These are phyloP conservation scores for Clytia hemisphaerica DNA, from an alignment of 30 jellyfish, hydroid and myxozoan genomes.

Conservation along the genomic window DNA sequence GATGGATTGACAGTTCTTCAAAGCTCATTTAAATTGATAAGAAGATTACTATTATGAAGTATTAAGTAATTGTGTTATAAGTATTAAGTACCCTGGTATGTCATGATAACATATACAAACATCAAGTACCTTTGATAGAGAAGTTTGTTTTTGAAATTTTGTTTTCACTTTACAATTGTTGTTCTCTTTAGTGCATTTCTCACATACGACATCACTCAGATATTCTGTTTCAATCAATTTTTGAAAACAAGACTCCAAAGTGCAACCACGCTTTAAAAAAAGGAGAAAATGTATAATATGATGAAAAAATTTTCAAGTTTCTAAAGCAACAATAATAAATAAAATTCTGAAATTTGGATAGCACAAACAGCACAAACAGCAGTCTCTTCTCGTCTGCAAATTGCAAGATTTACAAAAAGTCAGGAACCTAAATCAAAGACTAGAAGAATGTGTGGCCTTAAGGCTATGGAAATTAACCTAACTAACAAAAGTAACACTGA, in stretches of 20 bases:
- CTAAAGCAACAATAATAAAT: background rate
- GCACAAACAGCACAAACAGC: no score
- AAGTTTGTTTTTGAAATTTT: slow-evolving; percentile 44
- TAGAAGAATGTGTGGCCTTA: no score
- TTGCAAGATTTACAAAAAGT: no score
- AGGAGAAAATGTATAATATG: background rate
- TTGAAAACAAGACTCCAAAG: slow-evolving; percentile 42
- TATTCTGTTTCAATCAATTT: slow-evolving; percentile 47
- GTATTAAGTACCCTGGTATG: no score
- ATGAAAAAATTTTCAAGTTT: background rate
- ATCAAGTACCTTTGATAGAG: slow-evolving; percentile 55
- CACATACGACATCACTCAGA: slow-evolving; percentile 58
- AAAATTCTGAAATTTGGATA: background rate
- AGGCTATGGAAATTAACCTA: no score
- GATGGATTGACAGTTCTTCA: no score
- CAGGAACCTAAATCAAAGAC: no score
- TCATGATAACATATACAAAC: background rate
- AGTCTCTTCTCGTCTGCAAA: no score
- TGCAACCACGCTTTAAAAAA: slow-evolving; percentile 41
- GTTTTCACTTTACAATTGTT: background rate
- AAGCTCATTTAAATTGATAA: no score
- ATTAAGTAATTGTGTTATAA: no score
- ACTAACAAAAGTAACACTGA: no score
- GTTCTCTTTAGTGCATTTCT: slow-evolving; percentile 24
- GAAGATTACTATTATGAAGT: no score